Percentiles rank a stretch among this genome's conserved stretches.
phyloP scores from a whole-genome alignment of 2,113 vertebrate species.

The Turnix velox region DNA sequence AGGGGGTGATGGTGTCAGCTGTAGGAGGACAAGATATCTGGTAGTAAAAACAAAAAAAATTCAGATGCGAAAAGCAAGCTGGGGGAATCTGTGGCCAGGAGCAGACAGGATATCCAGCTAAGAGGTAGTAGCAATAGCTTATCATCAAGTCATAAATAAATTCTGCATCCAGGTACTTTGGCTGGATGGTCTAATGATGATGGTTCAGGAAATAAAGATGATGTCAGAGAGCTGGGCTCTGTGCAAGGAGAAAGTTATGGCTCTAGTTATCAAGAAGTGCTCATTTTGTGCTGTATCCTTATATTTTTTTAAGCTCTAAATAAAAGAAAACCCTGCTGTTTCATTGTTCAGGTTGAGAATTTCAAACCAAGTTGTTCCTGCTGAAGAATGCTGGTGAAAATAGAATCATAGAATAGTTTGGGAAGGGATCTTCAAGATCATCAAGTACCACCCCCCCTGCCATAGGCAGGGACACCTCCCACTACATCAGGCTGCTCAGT shows the following conservation, averaged over 20 bases:
- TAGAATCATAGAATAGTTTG: too few species aligned
- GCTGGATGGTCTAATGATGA: not conserved
- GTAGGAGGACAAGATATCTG: not conserved
- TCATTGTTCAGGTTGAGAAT: too few species aligned
- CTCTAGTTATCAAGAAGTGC: too few species aligned
- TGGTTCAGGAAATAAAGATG: not conserved
- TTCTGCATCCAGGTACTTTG: not conserved
- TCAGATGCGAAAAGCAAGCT: not conserved
- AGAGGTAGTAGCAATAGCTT: fast-evolving
- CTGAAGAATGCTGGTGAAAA: too few species aligned
- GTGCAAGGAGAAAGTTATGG: not conserved
- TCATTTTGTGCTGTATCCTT: too few species aligned
- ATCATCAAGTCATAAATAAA: not conserved
- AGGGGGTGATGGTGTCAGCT: not conserved
- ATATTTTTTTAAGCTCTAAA: too few species aligned
- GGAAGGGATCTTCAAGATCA: too few species aligned
- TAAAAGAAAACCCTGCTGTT: too few species aligned
- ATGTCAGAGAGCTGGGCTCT: not conserved
- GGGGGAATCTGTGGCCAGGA: not conserved
- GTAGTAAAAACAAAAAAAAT: not conserved
- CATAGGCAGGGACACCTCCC: too few species aligned
- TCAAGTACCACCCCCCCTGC: too few species aligned
- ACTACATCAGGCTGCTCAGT: too few species aligned
- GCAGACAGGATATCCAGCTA: not conserved
- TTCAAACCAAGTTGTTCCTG: too few species aligned